These are phyloP conservation scores for Neoarius graeffei DNA, from an alignment of 2,113 vertebrate genomes.

Conservation along the genomic window DNA sequence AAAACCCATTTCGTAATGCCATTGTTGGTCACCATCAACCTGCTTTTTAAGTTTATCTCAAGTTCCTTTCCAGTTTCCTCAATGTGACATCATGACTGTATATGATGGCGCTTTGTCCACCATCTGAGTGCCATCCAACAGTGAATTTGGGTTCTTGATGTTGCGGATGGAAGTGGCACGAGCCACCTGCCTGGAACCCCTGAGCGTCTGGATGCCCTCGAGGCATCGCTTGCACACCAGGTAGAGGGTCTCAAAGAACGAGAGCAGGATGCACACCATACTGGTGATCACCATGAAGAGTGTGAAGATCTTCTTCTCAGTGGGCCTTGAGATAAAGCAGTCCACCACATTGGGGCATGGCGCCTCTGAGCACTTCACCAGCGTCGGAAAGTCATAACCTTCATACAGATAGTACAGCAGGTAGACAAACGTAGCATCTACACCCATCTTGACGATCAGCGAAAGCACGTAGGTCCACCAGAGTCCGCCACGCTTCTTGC, in stretches of 20 bases:
- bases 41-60: background rate
- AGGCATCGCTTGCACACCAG: slow-evolving; percentile 82
- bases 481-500: slow-evolving; percentile 90
- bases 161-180: slow-evolving; percentile 55
- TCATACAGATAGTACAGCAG: slow-evolving; percentile 83
- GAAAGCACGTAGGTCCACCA: slow-evolving; percentile 96
- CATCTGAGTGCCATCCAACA: slow-evolving; percentile 54
- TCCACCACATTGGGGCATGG: slow-evolving; percentile 92
- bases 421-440: slow-evolving; percentile 84
- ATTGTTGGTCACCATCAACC: background rate
- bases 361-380: slow-evolving; percentile 81
- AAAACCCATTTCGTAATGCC: background rate
- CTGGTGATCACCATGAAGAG: slow-evolving; percentile 91
- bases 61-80: background rate
- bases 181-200: slow-evolving; percentile 31
- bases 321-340: slow-evolving; percentile 91
- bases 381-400: slow-evolving; percentile 80
- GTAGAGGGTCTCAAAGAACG: slow-evolving; percentile 82
- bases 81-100: slow-evolving; percentile 22
- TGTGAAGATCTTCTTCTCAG: slow-evolving; percentile 94
- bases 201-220: slow-evolving; percentile 49
- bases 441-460: slow-evolving; percentile 82
- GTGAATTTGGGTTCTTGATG: slow-evolving; percentile 37
- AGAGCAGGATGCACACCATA: slow-evolving; percentile 82
- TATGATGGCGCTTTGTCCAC: slow-evolving; percentile 59